These are phyloP conservation scores for Drosophila neotestacea DNA, from an alignment of 2,888 invertebrate genomes.

Conservation along the genomic window DNA sequence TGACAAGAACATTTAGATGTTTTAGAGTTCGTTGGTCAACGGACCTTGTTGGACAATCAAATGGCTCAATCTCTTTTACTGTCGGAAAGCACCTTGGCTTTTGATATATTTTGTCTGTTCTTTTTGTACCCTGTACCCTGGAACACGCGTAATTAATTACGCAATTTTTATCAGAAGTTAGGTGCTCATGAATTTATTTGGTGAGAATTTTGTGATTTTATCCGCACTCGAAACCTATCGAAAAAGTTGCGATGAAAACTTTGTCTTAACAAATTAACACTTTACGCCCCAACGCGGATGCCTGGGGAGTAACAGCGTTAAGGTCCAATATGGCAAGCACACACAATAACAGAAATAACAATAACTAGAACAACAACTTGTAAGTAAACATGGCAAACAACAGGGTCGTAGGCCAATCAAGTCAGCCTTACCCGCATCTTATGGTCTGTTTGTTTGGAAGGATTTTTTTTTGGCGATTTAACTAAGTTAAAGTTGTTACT, in stretches of 20 bases:
- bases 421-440: constrained; percentile 10
- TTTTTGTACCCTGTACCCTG: constrained; percentile 8
- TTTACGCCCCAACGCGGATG: constrained; percentile 40
- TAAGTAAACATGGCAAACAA: constrained; percentile 25
- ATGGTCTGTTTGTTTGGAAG: constrained; percentile 21
- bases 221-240: constrained; percentile 15
- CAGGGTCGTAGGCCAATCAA: constrained; percentile 27
- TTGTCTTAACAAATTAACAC: constrained; percentile 51
- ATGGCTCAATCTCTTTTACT: constrained; percentile 61
- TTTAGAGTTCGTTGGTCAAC: constrained; percentile 5
- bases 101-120: constrained; percentile 52
- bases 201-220: constrained; percentile 8
- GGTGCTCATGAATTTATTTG: constrained; percentile 16
- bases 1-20: constrained; percentile 22
- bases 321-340: constrained; percentile 18
- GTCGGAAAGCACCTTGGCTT: constrained; percentile 56
- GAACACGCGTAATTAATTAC: constrained; percentile 64
- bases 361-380: constrained; percentile 24
- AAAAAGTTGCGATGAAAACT: constrained; percentile 40
- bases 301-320: constrained; percentile 1
- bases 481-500: constrained; percentile 30
- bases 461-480: constrained; percentile 24
- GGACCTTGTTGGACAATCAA: constrained; percentile 44
- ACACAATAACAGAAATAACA: constrained; percentile 25
- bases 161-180: constrained; percentile 29